Evolutionary conservation across 2,888 invertebrate genomes (phyloP).

Genomic region (Lumbricus terrestris): DNA sequence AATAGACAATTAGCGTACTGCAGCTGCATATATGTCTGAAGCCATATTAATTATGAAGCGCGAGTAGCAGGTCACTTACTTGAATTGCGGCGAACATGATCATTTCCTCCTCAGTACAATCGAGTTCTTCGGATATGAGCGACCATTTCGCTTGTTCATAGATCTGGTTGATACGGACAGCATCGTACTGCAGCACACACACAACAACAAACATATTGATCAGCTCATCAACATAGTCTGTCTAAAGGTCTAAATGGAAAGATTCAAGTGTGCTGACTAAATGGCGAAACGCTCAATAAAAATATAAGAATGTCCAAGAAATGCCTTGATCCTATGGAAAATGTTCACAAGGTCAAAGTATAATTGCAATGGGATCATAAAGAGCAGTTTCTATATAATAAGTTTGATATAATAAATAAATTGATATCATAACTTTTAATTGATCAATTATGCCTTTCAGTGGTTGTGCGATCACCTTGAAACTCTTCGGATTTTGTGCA

Average conservation of each 20-base stretch:
- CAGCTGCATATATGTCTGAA: background rate
- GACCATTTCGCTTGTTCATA: conserved; percentile 99
- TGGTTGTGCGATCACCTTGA: too few relatives aligned
- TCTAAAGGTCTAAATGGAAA: background rate
- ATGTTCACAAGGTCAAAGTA: background rate
- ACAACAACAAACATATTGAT: background rate
- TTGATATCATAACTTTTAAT: too few relatives aligned
- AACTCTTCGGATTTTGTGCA: too few relatives aligned
- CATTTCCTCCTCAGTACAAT: conserved; percentile 99
- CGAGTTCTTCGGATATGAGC: conserved; percentile 92
- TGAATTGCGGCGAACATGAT: conserved; percentile 95
- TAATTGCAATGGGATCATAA: too few relatives aligned
- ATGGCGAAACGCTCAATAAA: background rate
- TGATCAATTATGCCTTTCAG: too few relatives aligned
- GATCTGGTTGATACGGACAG: conserved; percentile 92
- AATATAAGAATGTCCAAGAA: background rate
- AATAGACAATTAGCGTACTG: background rate
- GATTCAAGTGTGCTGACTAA: background rate
- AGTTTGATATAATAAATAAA: too few relatives aligned
- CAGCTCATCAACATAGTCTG: background rate
- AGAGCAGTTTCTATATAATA: too few relatives aligned
- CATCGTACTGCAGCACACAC: conserved; percentile 79
- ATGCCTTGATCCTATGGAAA: background rate
- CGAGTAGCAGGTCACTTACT: conserved; percentile 62
- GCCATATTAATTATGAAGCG: background rate